Evolutionary conservation across 1,140 invertebrate genomes (phyloP).

Genomic region (Drosophila nikananu): DNA sequence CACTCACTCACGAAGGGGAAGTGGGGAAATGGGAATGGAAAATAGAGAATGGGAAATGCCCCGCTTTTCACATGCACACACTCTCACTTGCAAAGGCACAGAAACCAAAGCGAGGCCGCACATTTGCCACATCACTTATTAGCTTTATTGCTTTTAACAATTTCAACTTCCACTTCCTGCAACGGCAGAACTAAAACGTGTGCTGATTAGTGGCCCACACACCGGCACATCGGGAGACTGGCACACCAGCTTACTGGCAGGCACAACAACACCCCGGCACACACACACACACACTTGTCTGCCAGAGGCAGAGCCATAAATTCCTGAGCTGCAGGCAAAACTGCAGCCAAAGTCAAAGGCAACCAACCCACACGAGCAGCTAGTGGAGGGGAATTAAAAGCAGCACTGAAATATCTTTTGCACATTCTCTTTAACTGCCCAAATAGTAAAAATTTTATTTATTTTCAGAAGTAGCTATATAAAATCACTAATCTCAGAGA

Average conservation of each 20-base stretch:
- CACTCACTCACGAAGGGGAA: constrained; percentile 5
- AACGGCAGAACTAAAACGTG: constrained; percentile 74
- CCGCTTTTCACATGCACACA: constrained; percentile 13
- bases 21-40: neutral
- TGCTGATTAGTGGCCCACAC: constrained; percentile 73
- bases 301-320: constrained; percentile 63
- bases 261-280: constrained; percentile 6
- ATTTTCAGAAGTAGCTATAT: neutral
- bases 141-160: constrained; percentile 83
- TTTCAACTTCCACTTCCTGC: constrained; percentile 78
- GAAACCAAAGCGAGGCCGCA: constrained; percentile 58
- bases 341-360: constrained; percentile 63
- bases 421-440: neutral
- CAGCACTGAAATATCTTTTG: constrained; percentile 5
- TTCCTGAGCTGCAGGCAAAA: constrained; percentile 75
- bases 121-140: constrained; percentile 83
- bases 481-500: neutral
- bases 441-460: neutral
- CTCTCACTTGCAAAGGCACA: neutral
- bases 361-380: constrained; percentile 50
- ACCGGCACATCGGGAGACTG: constrained; percentile 15
- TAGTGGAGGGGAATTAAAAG: neutral
- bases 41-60: constrained; percentile 23
- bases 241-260: neutral
- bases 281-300: constrained; percentile 19